Percentiles rank a stretch among this genome's conserved stretches.
These are phyloP conservation scores for Oryzias javanicus DNA, from an alignment of 2,113 vertebrate species.

Conservation along the genomic window DNA sequence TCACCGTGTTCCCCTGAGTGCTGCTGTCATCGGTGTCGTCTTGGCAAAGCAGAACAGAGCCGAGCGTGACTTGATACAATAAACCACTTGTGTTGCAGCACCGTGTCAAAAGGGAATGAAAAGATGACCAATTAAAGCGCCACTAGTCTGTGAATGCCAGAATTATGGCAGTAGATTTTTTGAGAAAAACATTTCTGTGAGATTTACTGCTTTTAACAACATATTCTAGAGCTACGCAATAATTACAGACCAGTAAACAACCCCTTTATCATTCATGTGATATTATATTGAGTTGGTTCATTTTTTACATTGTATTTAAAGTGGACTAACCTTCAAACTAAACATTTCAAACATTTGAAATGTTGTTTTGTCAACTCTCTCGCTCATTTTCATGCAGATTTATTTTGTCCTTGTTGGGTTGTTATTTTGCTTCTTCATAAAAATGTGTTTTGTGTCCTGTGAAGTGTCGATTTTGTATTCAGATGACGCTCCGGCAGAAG, in stretches of 20 bases:
- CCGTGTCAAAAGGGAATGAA: slow-evolving; percentile 33
- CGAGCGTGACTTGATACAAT: slow-evolving; percentile 37
- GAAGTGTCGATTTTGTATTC: slow-evolving; percentile 37
- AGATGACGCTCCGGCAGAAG: slow-evolving; percentile 20
- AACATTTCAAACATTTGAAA: background rate
- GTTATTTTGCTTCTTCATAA: slow-evolving; percentile 24
- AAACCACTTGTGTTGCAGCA: slow-evolving; percentile 39
- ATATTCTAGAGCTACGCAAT: too few relatives aligned
- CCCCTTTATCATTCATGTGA: too few relatives aligned
- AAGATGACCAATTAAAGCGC: slow-evolving; percentile 22
- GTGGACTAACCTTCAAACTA: background rate
- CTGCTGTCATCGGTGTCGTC: too few relatives aligned
- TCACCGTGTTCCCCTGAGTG: too few relatives aligned
- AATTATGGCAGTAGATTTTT: background rate
- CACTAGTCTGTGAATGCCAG: slow-evolving; percentile 25
- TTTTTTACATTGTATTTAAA: background rate
- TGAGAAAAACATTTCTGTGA: too few relatives aligned
- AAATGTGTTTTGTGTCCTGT: slow-evolving; percentile 15
- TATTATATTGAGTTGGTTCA: background rate
- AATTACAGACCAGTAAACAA: too few relatives aligned
- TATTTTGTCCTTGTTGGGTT: slow-evolving; percentile 5
- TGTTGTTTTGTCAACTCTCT: background rate
- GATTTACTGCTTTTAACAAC: too few relatives aligned
- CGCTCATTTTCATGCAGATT: slow-evolving; percentile 8
- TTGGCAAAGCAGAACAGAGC: slow-evolving; percentile 31